Percentiles rank a stretch among this genome's conserved stretches.
These are phyloP conservation scores for Microcaecilia unicolor DNA, from an alignment of 2,797 vertebrate species.

Conservation along the genomic window DNA sequence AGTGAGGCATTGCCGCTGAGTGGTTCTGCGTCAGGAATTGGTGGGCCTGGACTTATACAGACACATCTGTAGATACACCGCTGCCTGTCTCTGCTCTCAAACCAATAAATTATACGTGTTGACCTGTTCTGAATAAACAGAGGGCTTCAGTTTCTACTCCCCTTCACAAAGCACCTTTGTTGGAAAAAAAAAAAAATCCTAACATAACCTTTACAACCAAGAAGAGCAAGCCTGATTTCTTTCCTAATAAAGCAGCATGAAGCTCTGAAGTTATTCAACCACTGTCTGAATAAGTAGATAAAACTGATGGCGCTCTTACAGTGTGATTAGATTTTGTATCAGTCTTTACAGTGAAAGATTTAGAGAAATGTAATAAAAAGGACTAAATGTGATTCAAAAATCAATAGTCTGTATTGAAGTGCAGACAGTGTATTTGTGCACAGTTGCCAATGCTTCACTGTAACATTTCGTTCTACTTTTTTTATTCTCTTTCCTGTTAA, in stretches of 20 bases:
- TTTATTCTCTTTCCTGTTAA: not conserved
- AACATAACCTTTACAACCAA: constrained; percentile 14
- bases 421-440: constrained; percentile 17
- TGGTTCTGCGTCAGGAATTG: too few species aligned
- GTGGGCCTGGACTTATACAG: too few species aligned
- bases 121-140: too few species aligned
- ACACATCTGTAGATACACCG: too few species aligned
- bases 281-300: constrained; percentile 35
- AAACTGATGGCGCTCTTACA: constrained; percentile 35
- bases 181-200: too few species aligned
- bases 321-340: constrained; percentile 43
- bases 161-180: too few species aligned
- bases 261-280: constrained; percentile 29
- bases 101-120: too few species aligned
- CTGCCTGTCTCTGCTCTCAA: too few species aligned
- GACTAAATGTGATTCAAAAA: constrained; percentile 45
- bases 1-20: too few species aligned
- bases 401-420: constrained; percentile 23
- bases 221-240: constrained; percentile 25
- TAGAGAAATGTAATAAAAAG: constrained; percentile 37
- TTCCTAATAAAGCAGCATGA: constrained; percentile 18
- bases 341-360: constrained; percentile 33
- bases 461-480: constrained; percentile 17
- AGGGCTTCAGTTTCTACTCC: too few species aligned
- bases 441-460: not conserved